Conservation (phyloP, 2,888 invertebrate species). For the Ormyrus pomaceus region DNA sequence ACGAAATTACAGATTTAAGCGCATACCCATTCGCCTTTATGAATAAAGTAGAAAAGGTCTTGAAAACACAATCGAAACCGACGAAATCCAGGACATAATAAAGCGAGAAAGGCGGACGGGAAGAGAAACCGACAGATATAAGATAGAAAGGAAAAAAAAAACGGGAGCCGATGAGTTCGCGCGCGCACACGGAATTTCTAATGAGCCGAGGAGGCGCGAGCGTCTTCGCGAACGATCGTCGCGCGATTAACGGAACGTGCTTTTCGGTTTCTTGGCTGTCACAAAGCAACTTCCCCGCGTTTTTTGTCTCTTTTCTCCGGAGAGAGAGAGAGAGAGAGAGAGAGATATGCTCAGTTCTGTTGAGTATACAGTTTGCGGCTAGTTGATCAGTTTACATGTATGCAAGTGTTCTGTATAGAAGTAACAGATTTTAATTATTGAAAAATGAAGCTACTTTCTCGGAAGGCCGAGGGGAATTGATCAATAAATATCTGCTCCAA, state of each 20-base stretch:
- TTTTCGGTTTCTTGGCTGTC: slow-evolving; percentile 24
- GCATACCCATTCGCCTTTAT: too few species aligned
- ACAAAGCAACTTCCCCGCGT: background rate
- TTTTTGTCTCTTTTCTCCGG: background rate
- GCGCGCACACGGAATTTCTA: slow-evolving; percentile 48
- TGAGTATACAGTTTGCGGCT: background rate
- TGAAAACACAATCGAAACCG: background rate
- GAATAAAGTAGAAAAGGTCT: too few species aligned
- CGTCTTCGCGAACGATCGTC: slow-evolving; percentile 49
- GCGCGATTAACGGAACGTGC: slow-evolving; percentile 49
- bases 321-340: background rate
- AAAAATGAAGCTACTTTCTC: too few species aligned
- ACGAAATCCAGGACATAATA: slow-evolving; percentile 10
- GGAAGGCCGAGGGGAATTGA: too few species aligned
- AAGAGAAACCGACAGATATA: slow-evolving; percentile 30
- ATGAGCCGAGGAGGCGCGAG: slow-evolving; percentile 46
- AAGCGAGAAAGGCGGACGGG: slow-evolving; percentile 10
- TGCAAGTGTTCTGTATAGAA: too few species aligned
- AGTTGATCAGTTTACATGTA: too few species aligned
- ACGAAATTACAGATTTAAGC: too few species aligned
- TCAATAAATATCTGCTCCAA: too few species aligned
- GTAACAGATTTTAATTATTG: too few species aligned
- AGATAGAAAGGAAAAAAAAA: slow-evolving; percentile 33
- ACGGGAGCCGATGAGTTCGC: slow-evolving; percentile 56
- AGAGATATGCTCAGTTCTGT: background rate